Conservation (phyloP, 2,113 vertebrate genomes). For the Macquaria australasica region DNA sequence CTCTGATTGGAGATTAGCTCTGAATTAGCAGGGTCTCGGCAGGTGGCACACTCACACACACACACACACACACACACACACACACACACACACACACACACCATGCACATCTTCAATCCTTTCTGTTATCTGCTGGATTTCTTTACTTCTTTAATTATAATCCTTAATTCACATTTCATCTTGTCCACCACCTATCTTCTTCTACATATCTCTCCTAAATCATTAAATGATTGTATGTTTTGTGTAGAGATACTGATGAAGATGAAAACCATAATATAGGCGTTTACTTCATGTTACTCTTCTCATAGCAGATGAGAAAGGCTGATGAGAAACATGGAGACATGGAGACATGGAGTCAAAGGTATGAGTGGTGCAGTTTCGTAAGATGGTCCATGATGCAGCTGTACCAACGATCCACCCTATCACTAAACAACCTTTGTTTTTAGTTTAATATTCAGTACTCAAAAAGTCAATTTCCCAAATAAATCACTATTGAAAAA, state of each 20-base stretch:
- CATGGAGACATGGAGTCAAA: too few species aligned
- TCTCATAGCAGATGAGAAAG: not conserved
- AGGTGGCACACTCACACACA: not conserved
- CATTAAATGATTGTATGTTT: not conserved
- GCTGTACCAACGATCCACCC: too few species aligned
- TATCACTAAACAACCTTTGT: too few species aligned
- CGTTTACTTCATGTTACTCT: not conserved
- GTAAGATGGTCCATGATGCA: too few species aligned
- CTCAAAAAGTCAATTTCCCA: too few species aligned
- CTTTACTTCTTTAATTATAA: slow-evolving; percentile 20
- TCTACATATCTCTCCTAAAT: not conserved
- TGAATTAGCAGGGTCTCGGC: slow-evolving; percentile 25
- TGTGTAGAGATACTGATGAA: not conserved
- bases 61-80: not conserved
- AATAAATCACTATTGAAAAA: too few species aligned
- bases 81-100: slow-evolving; percentile 2
- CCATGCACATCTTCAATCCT: not conserved
- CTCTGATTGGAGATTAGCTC: slow-evolving; percentile 42
- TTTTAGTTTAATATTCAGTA: too few species aligned
- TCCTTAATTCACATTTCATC: not conserved
- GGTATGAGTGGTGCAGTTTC: too few species aligned
- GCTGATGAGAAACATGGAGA: too few species aligned
- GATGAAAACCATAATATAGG: not conserved
- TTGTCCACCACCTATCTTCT: not conserved
- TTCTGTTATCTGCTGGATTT: not conserved